Percentiles rank a stretch among this genome's conserved stretches.
phyloP scores from a whole-genome alignment of 2,888 invertebrate genomes.

The Ischnura elegans region DNA sequence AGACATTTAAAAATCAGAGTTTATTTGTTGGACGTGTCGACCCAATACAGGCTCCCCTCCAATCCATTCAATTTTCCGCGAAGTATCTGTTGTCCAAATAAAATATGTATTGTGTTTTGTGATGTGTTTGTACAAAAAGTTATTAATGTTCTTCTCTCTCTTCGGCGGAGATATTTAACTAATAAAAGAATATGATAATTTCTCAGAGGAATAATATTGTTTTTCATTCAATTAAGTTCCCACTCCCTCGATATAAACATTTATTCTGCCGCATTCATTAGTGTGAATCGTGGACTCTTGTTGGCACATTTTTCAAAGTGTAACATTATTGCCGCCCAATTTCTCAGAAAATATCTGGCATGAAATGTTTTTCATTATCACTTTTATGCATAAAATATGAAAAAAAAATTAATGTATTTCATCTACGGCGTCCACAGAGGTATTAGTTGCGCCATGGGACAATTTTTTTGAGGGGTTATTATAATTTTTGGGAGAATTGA shows the following conservation, averaged over 20 bases:
- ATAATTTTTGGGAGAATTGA: too few species aligned
- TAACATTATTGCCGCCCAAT: too few species aligned
- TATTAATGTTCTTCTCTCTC: constrained; percentile 58
- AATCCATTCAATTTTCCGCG: not conserved
- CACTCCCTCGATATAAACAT: not conserved
- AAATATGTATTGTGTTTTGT: constrained; percentile 49
- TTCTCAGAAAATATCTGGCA: too few species aligned
- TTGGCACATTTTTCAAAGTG: too few species aligned
- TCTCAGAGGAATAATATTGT: constrained; percentile 39
- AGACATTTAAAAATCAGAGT: not conserved
- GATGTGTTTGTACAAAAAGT: constrained; percentile 58
- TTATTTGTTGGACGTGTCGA: not conserved
- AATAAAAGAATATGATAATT: constrained; percentile 53
- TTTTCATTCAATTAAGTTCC: not conserved
- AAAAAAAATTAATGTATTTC: too few species aligned
- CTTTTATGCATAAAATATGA: too few species aligned
- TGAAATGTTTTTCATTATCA: too few species aligned
- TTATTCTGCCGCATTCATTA: too few species aligned
- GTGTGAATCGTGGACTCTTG: too few species aligned
- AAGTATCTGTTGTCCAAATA: constrained; percentile 41
- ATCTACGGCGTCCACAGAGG: too few species aligned
- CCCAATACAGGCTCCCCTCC: not conserved
- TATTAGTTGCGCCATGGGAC: too few species aligned
- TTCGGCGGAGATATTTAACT: constrained; percentile 64
- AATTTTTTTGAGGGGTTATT: too few species aligned